These are phyloP conservation scores for Thalassophryne amazonica DNA, from an alignment of 2,797 vertebrate species.

Conservation along the genomic window DNA sequence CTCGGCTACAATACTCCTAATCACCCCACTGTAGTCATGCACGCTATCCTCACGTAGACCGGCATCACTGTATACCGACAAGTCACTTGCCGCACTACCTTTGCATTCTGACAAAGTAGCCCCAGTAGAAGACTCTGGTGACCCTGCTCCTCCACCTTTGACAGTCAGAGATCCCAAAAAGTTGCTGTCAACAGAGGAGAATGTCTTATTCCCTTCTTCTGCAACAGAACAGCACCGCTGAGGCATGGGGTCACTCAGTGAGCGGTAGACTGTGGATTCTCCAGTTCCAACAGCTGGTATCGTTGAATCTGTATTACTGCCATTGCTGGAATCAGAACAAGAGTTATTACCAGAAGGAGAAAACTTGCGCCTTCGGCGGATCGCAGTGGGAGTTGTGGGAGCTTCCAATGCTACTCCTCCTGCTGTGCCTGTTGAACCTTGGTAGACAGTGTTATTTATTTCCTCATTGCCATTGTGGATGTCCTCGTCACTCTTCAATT, in stretches of 20 bases:
- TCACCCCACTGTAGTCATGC: constrained; percentile 88
- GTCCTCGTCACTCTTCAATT: constrained; percentile 47
- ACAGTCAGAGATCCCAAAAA: constrained; percentile 88
- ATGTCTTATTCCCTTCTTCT: constrained; percentile 80
- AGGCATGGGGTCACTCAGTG: constrained; percentile 97
- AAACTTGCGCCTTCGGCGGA: constrained; percentile 89
- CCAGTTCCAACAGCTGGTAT: constrained; percentile 52
- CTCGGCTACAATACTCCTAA: constrained; percentile 90
- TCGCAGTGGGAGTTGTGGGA: constrained; percentile 84
- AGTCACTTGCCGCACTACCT: constrained; percentile 88
- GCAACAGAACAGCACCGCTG: constrained; percentile 81
- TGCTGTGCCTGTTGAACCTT: constrained; percentile 36
- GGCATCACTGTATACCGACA: constrained; percentile 90
- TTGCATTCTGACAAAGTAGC: constrained; percentile 76
- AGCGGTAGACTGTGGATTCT: constrained; percentile 83
- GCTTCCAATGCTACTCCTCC: constrained; percentile 72
- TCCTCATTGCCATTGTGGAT: constrained; percentile 36
- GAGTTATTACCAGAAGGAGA: constrained; percentile 81
- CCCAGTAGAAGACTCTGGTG: constrained; percentile 69
- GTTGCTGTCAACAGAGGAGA: constrained; percentile 91
- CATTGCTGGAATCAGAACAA: constrained; percentile 84
- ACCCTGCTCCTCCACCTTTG: constrained; percentile 71
- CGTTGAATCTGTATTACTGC: constrained; percentile 77
- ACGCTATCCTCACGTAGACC: constrained; percentile 71
- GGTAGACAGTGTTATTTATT: constrained; percentile 44